These are phyloP conservation scores for Idaea biselata DNA, from an alignment of 2,888 invertebrate genomes.

Conservation along the genomic window DNA sequence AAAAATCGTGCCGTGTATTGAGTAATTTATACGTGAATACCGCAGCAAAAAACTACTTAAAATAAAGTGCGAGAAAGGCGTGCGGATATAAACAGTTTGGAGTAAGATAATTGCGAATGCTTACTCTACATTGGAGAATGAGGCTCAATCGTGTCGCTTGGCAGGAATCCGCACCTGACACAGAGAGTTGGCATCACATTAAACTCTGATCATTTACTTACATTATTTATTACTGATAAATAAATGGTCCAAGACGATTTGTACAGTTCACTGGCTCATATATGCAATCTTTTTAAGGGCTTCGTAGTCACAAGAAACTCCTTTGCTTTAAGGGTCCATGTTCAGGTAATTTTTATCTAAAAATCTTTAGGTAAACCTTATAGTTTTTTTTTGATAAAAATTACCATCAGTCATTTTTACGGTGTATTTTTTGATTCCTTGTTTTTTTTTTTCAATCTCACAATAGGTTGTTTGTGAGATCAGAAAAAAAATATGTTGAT, in stretches of 20 bases:
- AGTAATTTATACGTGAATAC: conserved; percentile 12
- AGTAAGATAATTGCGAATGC: conserved; percentile 44
- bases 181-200: conserved; percentile 37
- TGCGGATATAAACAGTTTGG: conserved; percentile 26
- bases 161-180: conserved; percentile 79
- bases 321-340: no score
- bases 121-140: conserved; percentile 78
- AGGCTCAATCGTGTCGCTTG: conserved; percentile 75
- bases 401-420: no score
- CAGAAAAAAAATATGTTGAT: no score
- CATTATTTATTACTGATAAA: neutral
- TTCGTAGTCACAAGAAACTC: neutral
- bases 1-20: neutral
- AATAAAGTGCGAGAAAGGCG: conserved; percentile 28
- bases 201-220: conserved; percentile 34
- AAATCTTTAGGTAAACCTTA: no score
- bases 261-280: neutral
- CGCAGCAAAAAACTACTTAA: conserved; percentile 12
- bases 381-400: no score
- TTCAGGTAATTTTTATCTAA: no score
- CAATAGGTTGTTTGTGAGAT: no score
- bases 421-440: no score
- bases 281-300: neutral
- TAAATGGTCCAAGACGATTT: neutral
- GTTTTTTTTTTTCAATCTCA: no score